Conservation (phyloP, 2,797 vertebrate species). For the Clarias pachynema region DNA sequence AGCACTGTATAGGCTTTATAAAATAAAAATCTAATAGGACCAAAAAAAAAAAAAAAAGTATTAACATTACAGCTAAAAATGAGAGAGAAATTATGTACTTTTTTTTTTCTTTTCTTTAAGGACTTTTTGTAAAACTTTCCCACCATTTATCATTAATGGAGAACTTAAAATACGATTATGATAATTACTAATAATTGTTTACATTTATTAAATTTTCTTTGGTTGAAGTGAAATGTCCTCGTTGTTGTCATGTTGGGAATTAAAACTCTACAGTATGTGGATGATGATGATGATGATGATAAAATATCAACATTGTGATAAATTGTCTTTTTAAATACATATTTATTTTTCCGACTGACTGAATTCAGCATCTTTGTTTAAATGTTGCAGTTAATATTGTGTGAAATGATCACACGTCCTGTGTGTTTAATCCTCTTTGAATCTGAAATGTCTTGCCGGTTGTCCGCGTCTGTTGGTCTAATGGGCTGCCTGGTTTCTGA, state of each 20-base stretch:
- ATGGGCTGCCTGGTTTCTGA: not conserved
- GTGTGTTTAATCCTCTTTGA: too few relatives aligned
- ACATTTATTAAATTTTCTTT: too few relatives aligned
- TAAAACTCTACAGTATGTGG: not conserved
- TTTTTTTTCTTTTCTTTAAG: not conserved
- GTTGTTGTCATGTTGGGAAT: not conserved
- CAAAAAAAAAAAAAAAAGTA: too few relatives aligned
- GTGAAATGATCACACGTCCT: not conserved
- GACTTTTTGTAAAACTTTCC: not conserved
- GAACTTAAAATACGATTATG: too few relatives aligned
- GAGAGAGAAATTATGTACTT: too few relatives aligned
- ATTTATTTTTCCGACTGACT: not conserved
- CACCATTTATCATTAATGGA: not conserved
- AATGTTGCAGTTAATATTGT: not conserved
- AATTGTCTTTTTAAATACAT: not conserved
- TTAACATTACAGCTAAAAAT: too few relatives aligned
- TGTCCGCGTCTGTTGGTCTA: not conserved
- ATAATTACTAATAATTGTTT: too few relatives aligned
- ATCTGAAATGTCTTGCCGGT: too few relatives aligned
- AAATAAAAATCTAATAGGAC: too few relatives aligned
- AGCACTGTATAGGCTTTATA: too few relatives aligned
- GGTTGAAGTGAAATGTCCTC: not conserved
- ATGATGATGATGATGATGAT: not conserved
- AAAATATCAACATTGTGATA: not conserved
- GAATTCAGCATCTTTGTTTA: not conserved